These are phyloP conservation scores for Dinomys branickii DNA, from an alignment of 2,113 vertebrate genomes.

Conservation along the genomic window DNA sequence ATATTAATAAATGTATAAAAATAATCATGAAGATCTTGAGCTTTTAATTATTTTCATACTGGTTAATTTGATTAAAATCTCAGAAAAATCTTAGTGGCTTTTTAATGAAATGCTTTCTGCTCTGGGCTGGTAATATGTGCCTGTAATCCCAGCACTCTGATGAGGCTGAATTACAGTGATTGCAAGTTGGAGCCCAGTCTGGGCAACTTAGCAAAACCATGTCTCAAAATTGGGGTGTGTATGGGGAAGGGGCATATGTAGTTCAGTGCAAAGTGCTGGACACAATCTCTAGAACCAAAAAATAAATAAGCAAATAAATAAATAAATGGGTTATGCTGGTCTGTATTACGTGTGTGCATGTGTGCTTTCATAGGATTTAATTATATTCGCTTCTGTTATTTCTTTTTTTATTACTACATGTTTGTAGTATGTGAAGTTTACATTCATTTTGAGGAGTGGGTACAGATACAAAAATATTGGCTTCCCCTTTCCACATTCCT, in stretches of 20 bases:
- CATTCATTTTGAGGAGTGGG: not conserved
- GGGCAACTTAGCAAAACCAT: not conserved
- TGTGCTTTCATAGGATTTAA: not conserved
- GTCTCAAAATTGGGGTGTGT: not conserved
- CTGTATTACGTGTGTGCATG: not conserved
- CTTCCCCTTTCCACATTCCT: not conserved
- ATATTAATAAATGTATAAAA: not conserved
- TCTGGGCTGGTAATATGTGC: not conserved
- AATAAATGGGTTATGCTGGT: not conserved
- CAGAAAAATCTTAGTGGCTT: not conserved
- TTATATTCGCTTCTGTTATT: not conserved
- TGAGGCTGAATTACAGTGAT: not conserved
- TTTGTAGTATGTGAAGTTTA: not conserved
- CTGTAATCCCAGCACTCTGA: not conserved
- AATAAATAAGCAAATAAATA: not conserved
- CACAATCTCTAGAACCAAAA: not conserved
- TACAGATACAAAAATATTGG: not conserved
- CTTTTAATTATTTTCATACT: not conserved
- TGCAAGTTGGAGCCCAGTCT: not conserved
- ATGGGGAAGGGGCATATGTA: not conserved
- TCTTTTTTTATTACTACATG: not conserved
- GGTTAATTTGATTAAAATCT: not conserved
- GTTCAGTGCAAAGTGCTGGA: not conserved
- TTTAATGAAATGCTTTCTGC: not conserved
- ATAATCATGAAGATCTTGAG: not conserved